A percentile compares a stretch with the other conserved stretches of the same genome.
Evolutionary conservation across 53 echinoderm and acorn worm genomes (phyloP).

Genomic region (Apostichopus leukothele): DNA sequence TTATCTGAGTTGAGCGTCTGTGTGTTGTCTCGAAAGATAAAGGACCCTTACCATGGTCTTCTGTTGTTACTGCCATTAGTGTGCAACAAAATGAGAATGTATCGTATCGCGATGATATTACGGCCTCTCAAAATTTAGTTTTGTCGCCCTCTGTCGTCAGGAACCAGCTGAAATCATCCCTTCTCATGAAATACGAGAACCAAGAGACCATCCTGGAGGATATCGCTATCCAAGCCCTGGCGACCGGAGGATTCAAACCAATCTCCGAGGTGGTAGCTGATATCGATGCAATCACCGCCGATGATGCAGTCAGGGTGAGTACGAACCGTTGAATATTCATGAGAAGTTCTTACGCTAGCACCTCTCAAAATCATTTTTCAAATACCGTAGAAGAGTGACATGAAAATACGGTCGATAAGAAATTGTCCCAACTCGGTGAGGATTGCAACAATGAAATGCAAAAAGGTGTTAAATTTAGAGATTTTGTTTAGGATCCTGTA

Average conservation of each 20-base stretch:
- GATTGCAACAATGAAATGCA: too few species aligned
- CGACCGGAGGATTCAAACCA: constrained; percentile 53
- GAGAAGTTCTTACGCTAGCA: neutral
- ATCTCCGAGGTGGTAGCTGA: constrained; percentile 56
- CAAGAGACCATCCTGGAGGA: constrained; percentile 77
- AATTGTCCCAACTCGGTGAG: too few species aligned
- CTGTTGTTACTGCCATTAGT: too few species aligned
- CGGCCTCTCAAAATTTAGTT: neutral
- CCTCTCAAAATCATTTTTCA: too few species aligned
- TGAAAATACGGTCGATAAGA: too few species aligned
- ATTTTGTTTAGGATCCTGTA: too few species aligned
- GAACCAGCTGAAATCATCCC: constrained; percentile 82
- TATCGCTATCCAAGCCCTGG: constrained; percentile 74
- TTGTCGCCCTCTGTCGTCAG: constrained; percentile 40
- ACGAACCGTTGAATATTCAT: neutral
- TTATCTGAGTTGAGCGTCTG: too few species aligned
- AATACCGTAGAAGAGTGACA: too few species aligned
- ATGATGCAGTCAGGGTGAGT: constrained; percentile 80
- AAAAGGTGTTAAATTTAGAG: too few species aligned
- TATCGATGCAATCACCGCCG: constrained; percentile 75
- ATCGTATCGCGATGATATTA: neutral
- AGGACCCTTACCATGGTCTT: too few species aligned
- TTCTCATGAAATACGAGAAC: constrained; percentile 83
- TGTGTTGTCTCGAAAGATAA: too few species aligned
- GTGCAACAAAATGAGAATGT: neutral